A percentile compares a stretch with the other conserved stretches of the same genome.
Evolutionary conservation across 1,140 invertebrate genomes (phyloP).

Genomic region (Elysia chlorotica): DNA sequence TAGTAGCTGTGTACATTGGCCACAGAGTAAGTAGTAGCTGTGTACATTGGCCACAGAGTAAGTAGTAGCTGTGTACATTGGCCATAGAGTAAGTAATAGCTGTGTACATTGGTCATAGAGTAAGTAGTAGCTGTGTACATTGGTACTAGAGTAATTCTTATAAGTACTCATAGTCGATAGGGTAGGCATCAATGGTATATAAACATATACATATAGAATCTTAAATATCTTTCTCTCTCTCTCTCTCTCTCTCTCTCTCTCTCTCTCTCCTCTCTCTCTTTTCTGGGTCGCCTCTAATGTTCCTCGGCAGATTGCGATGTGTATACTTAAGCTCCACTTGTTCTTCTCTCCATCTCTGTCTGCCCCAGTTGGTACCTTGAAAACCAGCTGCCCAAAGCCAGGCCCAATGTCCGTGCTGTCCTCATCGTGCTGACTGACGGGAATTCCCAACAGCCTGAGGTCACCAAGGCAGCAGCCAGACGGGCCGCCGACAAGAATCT

Average conservation of each 20-base stretch:
- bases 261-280: not conserved
- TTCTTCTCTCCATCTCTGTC: not conserved
- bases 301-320: not conserved
- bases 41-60: too few species aligned
- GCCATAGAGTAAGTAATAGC: too few species aligned
- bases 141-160: too few species aligned
- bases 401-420: constrained; percentile 13
- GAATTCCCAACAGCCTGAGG: constrained; percentile 22
- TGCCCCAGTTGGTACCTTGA: constrained; percentile 15
- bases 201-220: too few species aligned
- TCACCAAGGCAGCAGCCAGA: constrained; percentile 19
- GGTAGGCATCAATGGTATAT: too few species aligned
- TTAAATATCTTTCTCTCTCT: not conserved
- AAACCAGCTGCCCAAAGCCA: constrained; percentile 12
- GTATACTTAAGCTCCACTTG: not conserved
- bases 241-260: not conserved
- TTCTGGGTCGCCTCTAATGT: too few species aligned
- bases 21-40: too few species aligned
- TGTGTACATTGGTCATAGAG: too few species aligned
- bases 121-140: too few species aligned
- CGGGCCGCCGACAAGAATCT: constrained; percentile 7
- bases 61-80: too few species aligned
- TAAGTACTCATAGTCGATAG: too few species aligned
- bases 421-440: constrained; percentile 34
- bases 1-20: too few species aligned